phyloP scores from a whole-genome alignment of 1,140 invertebrate species.

The Ctenoplectra terminalis region DNA sequence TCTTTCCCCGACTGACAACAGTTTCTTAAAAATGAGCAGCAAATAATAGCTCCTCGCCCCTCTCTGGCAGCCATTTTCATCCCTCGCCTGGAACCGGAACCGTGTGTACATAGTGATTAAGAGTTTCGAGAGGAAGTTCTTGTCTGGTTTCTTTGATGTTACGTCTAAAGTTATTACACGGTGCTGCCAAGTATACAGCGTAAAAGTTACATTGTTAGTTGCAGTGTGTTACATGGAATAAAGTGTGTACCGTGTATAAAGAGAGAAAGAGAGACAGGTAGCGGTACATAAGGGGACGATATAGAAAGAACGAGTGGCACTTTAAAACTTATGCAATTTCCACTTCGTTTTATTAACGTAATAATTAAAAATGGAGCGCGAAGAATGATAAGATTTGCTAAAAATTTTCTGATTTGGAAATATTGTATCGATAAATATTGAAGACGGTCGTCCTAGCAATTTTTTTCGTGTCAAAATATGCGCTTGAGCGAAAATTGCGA shows the following conservation, averaged over 20 bases:
- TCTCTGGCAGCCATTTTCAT: too few species aligned
- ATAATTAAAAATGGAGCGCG: too few species aligned
- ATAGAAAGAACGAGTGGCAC: neutral
- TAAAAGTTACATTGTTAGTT: neutral
- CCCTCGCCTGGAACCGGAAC: neutral
- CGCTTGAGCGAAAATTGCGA: too few species aligned
- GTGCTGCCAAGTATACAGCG: neutral
- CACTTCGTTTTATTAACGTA: too few species aligned
- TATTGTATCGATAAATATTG: too few species aligned
- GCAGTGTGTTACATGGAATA: neutral
- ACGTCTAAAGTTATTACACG: constrained; percentile 20
- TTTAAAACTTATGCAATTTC: too few species aligned
- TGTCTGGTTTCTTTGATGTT: constrained; percentile 9
- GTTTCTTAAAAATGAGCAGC: constrained; percentile 1
- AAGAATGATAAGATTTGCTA: too few species aligned
- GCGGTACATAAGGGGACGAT: neutral
- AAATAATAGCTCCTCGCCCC: neutral
- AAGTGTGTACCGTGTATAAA: neutral
- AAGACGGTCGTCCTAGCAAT: too few species aligned
- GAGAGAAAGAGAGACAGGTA: neutral
- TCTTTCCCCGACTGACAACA: neutral
- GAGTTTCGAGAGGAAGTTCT: constrained; percentile 5
- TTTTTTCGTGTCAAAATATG: too few species aligned
- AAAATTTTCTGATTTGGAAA: too few species aligned
- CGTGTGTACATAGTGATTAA: constrained; percentile 18